Evolutionary conservation across 2,113 vertebrate genomes (phyloP).

Genomic region (Vireo altiloquus): DNA sequence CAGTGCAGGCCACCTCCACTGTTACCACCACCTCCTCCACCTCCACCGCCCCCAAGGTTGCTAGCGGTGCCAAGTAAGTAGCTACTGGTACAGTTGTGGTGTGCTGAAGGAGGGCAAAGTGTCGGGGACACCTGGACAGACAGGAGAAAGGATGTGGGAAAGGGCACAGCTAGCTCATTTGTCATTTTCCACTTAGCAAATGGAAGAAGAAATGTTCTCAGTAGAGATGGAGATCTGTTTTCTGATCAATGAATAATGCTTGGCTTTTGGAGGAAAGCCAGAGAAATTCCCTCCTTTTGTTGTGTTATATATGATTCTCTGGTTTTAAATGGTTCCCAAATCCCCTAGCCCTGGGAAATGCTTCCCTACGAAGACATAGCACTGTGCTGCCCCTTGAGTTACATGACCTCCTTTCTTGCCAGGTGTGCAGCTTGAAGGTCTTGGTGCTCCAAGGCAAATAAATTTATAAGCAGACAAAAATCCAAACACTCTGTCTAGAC

Average conservation of each 20-base stretch:
- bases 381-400: not conserved
- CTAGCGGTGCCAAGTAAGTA: slow-evolving; percentile 83
- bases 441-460: not conserved
- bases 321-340: not conserved
- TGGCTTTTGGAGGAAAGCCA: slow-evolving; percentile 32
- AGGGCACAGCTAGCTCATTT: slow-evolving; percentile 24
- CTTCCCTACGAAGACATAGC: rapidly evolving
- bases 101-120: not conserved
- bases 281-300: slow-evolving; percentile 17
- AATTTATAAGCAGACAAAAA: not conserved
- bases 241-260: slow-evolving; percentile 39
- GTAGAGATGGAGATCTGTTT: slow-evolving; percentile 25
- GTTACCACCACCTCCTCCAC: slow-evolving; percentile 88
- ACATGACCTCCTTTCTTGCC: not conserved
- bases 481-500: not conserved
- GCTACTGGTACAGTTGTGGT: not conserved
- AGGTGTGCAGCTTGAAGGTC: not conserved
- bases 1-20: slow-evolving; percentile 90
- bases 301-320: not conserved
- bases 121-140: not conserved
- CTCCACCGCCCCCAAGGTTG: slow-evolving; percentile 88
- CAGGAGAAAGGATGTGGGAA: not conserved
- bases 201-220: slow-evolving; percentile 51
- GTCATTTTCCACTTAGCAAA: slow-evolving; percentile 70
- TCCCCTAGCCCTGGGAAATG: not conserved